These are phyloP conservation scores for Arizona elegans DNA, from an alignment of 2,113 vertebrate genomes.

Conservation along the genomic window DNA sequence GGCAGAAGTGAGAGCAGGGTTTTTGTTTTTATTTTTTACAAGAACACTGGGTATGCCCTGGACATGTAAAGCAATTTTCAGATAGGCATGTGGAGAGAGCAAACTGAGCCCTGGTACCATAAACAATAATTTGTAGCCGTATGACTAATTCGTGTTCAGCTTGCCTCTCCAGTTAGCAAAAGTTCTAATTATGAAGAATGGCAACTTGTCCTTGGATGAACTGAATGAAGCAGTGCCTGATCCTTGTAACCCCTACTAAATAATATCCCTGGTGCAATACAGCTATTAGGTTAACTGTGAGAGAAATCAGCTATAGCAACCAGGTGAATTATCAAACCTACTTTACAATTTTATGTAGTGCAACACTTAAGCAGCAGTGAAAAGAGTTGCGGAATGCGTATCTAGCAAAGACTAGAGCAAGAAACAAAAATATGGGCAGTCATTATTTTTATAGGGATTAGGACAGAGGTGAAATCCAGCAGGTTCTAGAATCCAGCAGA, in stretches of 20 bases:
- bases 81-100: background rate
- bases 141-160: background rate
- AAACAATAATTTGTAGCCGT: background rate
- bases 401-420: background rate
- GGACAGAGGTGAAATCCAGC: too few species aligned
- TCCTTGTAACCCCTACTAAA: background rate
- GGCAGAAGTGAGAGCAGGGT: background rate
- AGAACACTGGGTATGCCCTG: background rate
- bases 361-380: background rate
- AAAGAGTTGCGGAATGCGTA: background rate
- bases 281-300: background rate
- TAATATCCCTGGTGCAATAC: background rate
- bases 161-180: background rate
- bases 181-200: background rate
- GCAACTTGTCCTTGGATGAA: background rate
- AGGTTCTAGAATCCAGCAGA: too few species aligned
- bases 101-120: background rate
- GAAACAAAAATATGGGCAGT: background rate
- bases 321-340: background rate
- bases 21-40: background rate
- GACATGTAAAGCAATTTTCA: background rate
- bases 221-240: background rate
- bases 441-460: background rate
- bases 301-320: background rate
- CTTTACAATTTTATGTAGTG: background rate